Conservation (phyloP, 2,888 invertebrate species). For the Cheilosia vulpina region DNA sequence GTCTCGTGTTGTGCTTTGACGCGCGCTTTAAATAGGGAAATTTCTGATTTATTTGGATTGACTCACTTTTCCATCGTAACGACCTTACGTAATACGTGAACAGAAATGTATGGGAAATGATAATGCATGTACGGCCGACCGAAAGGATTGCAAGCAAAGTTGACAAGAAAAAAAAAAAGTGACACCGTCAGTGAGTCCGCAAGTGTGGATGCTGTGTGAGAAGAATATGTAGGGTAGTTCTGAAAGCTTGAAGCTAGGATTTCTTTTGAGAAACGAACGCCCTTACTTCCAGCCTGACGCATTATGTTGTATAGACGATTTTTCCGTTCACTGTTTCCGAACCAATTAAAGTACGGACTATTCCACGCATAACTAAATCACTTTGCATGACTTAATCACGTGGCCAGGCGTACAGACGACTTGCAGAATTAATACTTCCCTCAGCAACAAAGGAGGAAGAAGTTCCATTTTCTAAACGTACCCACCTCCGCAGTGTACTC, state of each 20-base stretch:
- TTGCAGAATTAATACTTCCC: slow-evolving; percentile 7
- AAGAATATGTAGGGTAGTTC: too few species aligned
- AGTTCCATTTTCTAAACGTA: slow-evolving; percentile 17
- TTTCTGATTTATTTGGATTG: slow-evolving; percentile 72
- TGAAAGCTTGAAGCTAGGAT: too few species aligned
- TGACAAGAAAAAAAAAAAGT: too few species aligned
- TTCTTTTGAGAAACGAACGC: not conserved
- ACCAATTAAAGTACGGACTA: not conserved
- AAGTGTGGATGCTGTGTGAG: too few species aligned
- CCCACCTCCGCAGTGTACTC: slow-evolving; percentile 36
- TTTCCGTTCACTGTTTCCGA: not conserved
- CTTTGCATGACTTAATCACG: slow-evolving; percentile 14
- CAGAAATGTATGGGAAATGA: slow-evolving; percentile 1
- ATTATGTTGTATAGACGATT: too few species aligned
- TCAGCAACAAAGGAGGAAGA: slow-evolving; percentile 1
- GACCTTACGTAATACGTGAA: slow-evolving; percentile 62
- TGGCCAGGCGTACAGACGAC: slow-evolving; percentile 5
- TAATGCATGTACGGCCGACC: slow-evolving; percentile 10
- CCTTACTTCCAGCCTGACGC: too few species aligned
- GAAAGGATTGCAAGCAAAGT: slow-evolving; percentile 21
- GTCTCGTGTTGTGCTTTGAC: slow-evolving; percentile 59
- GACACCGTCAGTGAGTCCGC: too few species aligned
- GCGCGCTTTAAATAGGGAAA: slow-evolving; percentile 64
- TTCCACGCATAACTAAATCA: not conserved
- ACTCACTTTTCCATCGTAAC: slow-evolving; percentile 55